Evolutionary conservation across 2,113 vertebrate genomes (phyloP), one percentile per base, ranked within the genome.

Genomic region (Noctilio leporinus): DNA sequence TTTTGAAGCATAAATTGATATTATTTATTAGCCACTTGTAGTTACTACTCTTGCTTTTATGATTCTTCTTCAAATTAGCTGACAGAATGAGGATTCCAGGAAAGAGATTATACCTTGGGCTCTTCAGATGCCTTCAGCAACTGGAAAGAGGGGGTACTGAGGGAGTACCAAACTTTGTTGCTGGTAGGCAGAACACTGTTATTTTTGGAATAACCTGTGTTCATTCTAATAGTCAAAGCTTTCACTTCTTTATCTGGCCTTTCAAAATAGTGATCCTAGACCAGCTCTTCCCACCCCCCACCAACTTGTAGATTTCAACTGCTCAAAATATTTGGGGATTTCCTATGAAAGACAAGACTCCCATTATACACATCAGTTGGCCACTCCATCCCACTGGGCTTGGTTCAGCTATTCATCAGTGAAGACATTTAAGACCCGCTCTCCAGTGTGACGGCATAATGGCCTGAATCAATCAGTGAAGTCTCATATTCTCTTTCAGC

Each of bases 1-100:
- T 95, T 67, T 86, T 59, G 30, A 80, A 96, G 45, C 76, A 69
- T 75, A 75, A 88, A 64, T 95, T 7, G 4, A 64, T 85, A 53
- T 1, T 89, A 45, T 81, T 69, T 77, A 75, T 67, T 93, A 89
- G 33, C 55, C 19, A 57, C 22, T 69, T 62, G 35, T 67, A 59
- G 82, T 75, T 67, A 70, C 17, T 91, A 24, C 33, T 70, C 17
- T 43, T 57, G 45, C 10, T 92, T 15, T 88, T 76, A 3, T 45
- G 0, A 20, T 51, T 84, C 7, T 62, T 92, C 47, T 89, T 93
- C 69, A 53, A 83, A 51, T 89, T 59, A 84, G 3, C 57, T 96
- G 67, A 57, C 16, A 86, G 33, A 76, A 73, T 1, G 30, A 94
- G 19, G 76, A 78, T 80, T 92, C 8, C 49, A 55, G 73, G 43